Base-by-base conservation (phyloP, 2,888 invertebrate genomes). In the Dryococelus australis region DNA sequence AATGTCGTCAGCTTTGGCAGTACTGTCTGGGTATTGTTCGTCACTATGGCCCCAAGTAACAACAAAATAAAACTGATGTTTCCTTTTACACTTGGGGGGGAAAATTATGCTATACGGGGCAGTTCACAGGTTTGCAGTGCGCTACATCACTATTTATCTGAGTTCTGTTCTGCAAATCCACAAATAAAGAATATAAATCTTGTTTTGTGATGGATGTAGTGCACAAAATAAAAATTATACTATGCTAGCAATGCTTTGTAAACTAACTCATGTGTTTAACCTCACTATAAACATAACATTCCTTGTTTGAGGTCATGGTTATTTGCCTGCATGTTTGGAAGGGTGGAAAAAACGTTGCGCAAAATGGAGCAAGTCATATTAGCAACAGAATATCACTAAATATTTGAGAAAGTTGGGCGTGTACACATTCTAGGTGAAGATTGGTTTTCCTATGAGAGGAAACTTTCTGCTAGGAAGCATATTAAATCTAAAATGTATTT, bases 401-500 rank as follows among this genome's bases (percentile, higher is more conserved):
- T 86, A 6, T 86, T 86, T 80, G 47, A 51, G 84, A 26, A 88
- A 24, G 65, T 85, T 27, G 53, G 85, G 6, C 24, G 65, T 51
- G 65, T 85, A 28, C 24, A 27, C 13, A 65, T 85, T 85, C 85
- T 85, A 27, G 85, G 85, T 27, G 26, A 65, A 27, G 53, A 85
- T 65, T 85, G 85, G 65, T 28, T 27, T 20, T 43, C 47, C 43
- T 43, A 16, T 20, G 26, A 53, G 51, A 51, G 85, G 53, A 85
- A 85, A 85, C 6, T 27, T 53, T 3, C 85, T 53, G 53, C 28
- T 27, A 85, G 28, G 28, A 8, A 13, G 51, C 20, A 85, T n/a
- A n/a, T 85, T 28, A 85, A 85, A 85, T 85, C 16, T n/a, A 85
- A 85, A 85, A 85, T 85, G 85, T 12, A 85, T 65, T 85, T 85